Percentiles rank a stretch among this genome's conserved stretches.
These are phyloP conservation scores for Erinaceus europaeus DNA, from an alignment of 2,113 vertebrate species.

Conservation along the genomic window DNA sequence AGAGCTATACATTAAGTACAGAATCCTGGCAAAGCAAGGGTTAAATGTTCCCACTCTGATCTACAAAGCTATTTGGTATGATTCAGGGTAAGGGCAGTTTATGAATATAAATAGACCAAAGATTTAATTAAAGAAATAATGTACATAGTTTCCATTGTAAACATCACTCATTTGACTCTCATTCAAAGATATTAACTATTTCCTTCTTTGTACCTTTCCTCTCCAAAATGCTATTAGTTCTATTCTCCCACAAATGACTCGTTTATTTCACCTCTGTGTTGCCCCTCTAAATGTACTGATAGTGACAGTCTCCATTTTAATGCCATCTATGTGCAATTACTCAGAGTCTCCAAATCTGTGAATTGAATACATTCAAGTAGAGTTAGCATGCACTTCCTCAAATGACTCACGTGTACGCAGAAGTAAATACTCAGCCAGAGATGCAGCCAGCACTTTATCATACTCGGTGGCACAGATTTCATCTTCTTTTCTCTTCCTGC, in stretches of 20 bases:
- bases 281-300: neutral
- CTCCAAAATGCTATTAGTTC: neutral
- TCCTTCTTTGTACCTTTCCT: neutral
- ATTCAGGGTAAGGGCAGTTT: too few species aligned
- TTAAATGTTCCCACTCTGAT: too few species aligned
- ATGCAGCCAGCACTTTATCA: too few species aligned
- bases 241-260: neutral
- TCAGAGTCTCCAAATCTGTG: too few species aligned
- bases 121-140: neutral
- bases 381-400: neutral
- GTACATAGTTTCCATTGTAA: neutral
- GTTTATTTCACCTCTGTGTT: neutral
- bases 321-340: neutral
- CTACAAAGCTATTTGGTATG: neutral
- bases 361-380: too few species aligned
- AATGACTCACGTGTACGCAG: neutral
- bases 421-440: neutral
- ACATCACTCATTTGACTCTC: neutral
- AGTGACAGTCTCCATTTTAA: neutral
- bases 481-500: neutral
- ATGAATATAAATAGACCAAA: neutral
- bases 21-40: too few species aligned
- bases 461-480: neutral
- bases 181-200: neutral
- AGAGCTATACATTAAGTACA: too few species aligned